Evolutionary conservation across 2,888 invertebrate species (phyloP), one percentile per base, ranked within the genome.

Genomic region (Temnothorax ravouxi): DNA sequence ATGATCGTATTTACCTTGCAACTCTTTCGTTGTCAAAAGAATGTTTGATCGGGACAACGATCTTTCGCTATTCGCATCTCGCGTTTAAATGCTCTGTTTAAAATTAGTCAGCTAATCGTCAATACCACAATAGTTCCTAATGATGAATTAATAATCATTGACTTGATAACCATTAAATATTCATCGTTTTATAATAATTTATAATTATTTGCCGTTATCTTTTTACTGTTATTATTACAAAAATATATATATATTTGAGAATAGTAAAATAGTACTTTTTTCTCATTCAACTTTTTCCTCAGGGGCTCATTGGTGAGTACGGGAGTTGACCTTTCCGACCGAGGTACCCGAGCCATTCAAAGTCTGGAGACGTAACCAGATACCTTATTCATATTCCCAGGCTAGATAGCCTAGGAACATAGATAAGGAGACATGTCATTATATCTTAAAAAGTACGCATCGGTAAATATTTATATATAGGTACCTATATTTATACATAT

Each of bases 181-280:
- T 34, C 50, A 3, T 38, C 18, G 15, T 50, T 13, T 21, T 4
- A n/a, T 74, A 50, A 21, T 54, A 67, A 76, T 76, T 44, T 74
- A 29, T 54, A 56, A 59, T 47, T 75, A 47, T 29, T 61, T 61
- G n/a, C 29, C 0, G 2, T 66, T 52, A 66, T 18, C 13, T 21
- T 38, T 50, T 34, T 50, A 56, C 9, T 56, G 13, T 41, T 56
- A 50, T 41, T 50, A 29, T 50, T 66, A 66, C 18, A 64, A 38
- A 47, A 50, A 21, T 41, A 38, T n/a, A 38, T n/a, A 38, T 34
- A 44, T 62, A 66, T 41, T 56, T 72, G 4, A 54, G 3, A 38
- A 72, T 74, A 74, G 18, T 59, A 59, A 56, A 5, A 25, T 72
- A 41, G 18, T 66, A n/a, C 9, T 2, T 66, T 29, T 66, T 67